Conservation (phyloP, 1,140 invertebrate genomes). For the Aphelinus atriplicis region DNA sequence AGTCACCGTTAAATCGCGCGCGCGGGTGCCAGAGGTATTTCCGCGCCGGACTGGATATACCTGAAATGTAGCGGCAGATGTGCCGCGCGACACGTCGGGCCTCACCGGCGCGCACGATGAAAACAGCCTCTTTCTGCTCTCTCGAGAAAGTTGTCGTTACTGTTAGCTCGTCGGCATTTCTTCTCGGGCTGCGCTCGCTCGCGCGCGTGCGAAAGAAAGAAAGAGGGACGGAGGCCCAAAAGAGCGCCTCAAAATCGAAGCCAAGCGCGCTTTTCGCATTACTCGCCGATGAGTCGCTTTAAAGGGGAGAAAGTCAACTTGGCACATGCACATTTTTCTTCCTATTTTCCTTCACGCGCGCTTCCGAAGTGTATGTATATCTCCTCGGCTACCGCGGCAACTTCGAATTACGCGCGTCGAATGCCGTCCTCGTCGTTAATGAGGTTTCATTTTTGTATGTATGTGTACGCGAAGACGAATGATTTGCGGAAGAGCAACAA, state of each 20-base stretch:
- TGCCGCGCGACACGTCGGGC: too few relatives aligned
- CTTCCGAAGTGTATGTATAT: too few relatives aligned
- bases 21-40: not conserved
- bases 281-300: not conserved
- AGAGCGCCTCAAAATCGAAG: conserved; percentile 8
- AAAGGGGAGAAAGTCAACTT: conserved; percentile 24
- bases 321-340: not conserved
- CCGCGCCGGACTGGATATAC: not conserved
- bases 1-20: not conserved
- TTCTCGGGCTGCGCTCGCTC: not conserved
- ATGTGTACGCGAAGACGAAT: too few relatives aligned
- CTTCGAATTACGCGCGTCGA: too few relatives aligned
- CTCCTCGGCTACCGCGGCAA: too few relatives aligned
- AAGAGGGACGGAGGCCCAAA: not conserved
- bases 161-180: not conserved
- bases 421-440: too few relatives aligned
- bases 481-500: too few relatives aligned
- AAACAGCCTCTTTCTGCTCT: not conserved
- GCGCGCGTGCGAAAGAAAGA: not conserved
- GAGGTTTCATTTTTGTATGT: too few relatives aligned
- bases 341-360: too few relatives aligned
- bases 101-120: too few relatives aligned
- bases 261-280: not conserved
- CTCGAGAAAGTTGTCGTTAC: conserved; percentile 1
- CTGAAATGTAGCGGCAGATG: too few relatives aligned